Base-by-base conservation (phyloP, 2,113 vertebrate genomes). In the Balaenoptera acutorostrata region DNA sequence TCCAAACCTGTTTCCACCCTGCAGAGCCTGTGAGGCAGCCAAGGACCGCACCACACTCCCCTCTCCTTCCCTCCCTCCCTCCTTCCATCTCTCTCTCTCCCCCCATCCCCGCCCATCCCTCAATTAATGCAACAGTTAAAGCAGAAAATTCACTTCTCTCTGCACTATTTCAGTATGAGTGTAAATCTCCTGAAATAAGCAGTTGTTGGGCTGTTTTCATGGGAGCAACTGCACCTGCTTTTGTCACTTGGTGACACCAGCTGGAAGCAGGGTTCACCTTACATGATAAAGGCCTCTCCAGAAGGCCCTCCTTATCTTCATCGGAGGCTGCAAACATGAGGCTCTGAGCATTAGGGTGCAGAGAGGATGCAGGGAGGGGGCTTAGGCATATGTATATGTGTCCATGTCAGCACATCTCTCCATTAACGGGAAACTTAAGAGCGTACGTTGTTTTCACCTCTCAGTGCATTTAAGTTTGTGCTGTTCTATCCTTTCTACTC, bases 151-250 rank as follows among this genome's bases (percentile, higher is more conserved):
- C 55, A 52, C 69, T 88, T 90, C 15, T 57, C 4, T 88, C 68
- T 44, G 39, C 39, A 31, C 17, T 95, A 5, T 66, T 55, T 68
- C 71, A 61, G 80, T 5, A n/a, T 59, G 41, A 44, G 11, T 27
- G 31, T 36, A 86, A 55, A 55, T 86, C 14, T 95, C n/a, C 66
- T 72, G 52, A 75, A 69, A 77, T 20, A 66, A 91, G 82, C 68
- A 95, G 59, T 36, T 86, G 52, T 15, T 52, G n/a, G 57, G 7
- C 9, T 61, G 46, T 6, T 92, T 66, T 64, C 80, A n/a, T 33
- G 39, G 29, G 27, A 31, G 8, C 3, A n/a, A 9, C 39, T 57
- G 18, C 12, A 64, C 39, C 25, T 55, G 33, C 63, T 68, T 81
- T 61, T 81, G 66, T 49, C 13, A 41, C 10, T 6, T n/a, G 18